Evolutionary conservation across 2,113 vertebrate genomes (phyloP).

Genomic region (Rostratula benghalensis): DNA sequence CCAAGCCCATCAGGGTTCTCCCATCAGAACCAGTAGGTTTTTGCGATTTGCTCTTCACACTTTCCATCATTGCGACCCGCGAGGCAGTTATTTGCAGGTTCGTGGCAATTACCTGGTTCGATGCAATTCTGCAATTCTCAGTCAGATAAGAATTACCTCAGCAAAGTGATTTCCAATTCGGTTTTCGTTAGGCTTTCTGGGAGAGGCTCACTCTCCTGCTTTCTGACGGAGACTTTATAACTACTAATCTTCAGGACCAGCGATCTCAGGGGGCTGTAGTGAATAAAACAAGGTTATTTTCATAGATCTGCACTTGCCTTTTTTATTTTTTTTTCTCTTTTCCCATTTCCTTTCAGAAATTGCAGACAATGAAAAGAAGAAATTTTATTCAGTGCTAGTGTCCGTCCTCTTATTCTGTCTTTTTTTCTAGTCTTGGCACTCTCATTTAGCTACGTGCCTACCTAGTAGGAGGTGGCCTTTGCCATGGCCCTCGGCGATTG

Average conservation of each 20-base stretch:
- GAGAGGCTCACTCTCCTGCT: not conserved
- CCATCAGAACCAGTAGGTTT: not conserved
- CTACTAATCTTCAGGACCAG: not conserved
- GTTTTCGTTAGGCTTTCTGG: not conserved
- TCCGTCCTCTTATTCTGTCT: not conserved
- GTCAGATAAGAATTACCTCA: not conserved
- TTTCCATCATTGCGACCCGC: not conserved
- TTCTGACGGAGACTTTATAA: not conserved
- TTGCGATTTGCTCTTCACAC: not conserved
- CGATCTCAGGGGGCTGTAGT: not conserved
- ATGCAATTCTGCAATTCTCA: not conserved
- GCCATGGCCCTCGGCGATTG: not conserved
- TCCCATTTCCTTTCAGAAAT: not conserved
- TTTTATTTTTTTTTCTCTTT: not conserved
- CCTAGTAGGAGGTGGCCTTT: not conserved
- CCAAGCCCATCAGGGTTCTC: not conserved
- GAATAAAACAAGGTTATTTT: not conserved
- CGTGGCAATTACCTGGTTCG: not conserved
- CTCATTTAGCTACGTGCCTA: not conserved
- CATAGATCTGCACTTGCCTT: not conserved
- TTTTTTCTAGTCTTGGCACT: not conserved
- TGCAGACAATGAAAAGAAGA: not conserved
- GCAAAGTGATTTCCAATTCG: not conserved
- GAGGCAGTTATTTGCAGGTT: not conserved
- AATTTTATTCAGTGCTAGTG: not conserved